Conservation (phyloP, 2,888 invertebrate species). For the Argyresthia goedartella region DNA sequence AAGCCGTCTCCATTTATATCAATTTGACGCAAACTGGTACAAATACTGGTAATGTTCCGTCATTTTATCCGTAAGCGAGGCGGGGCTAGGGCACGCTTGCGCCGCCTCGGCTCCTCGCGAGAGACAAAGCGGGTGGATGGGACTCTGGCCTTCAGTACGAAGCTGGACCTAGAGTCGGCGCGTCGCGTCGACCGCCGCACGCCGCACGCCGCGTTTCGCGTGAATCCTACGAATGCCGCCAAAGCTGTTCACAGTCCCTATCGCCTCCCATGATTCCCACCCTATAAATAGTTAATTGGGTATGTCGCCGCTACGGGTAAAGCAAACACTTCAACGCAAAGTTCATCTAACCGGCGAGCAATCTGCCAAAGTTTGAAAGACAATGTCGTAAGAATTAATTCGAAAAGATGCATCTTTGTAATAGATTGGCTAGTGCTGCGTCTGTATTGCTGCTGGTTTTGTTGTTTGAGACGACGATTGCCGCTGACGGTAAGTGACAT, state of each 20-base stretch:
- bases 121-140: constrained; percentile 34
- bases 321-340: not conserved
- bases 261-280: not conserved
- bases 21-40: constrained; percentile 72
- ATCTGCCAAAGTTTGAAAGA: not conserved
- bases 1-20: constrained; percentile 72
- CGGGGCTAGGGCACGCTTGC: constrained; percentile 60
- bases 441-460: constrained; percentile 37
- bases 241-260: not conserved
- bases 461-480: constrained; percentile 36
- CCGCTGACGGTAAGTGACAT: constrained; percentile 52
- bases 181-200: constrained; percentile 18
- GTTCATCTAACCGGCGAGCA: not conserved
- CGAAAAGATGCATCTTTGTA: constrained; percentile 4
- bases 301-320: not conserved
- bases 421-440: constrained; percentile 19
- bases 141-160: constrained; percentile 6
- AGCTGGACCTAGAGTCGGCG: constrained; percentile 23
- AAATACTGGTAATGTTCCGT: constrained; percentile 70
- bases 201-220: not conserved
- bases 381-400: constrained; percentile 1
- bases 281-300: not conserved
- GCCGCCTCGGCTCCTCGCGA: constrained; percentile 25
- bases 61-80: constrained; percentile 62
- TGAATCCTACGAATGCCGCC: not conserved